phyloP scores from a whole-genome alignment of 2,113 vertebrate species.

The Clarias magur region DNA sequence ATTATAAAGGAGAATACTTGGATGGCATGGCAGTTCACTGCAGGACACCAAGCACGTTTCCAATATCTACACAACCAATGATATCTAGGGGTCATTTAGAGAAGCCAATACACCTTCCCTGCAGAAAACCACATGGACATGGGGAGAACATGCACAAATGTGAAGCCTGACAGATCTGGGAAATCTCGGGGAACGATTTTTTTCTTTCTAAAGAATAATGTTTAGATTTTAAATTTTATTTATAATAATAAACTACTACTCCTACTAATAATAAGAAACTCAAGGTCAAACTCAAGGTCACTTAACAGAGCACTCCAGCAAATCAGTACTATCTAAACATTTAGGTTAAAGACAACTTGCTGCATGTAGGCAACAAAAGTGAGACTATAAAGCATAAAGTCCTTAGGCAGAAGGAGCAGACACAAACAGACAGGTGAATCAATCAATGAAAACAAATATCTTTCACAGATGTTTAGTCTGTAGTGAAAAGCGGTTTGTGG shows the following conservation, averaged over 20 bases:
- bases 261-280: background rate
- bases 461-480: slow-evolving; percentile 55
- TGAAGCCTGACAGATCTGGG: slow-evolving; percentile 11
- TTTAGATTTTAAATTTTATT: background rate
- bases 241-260: background rate
- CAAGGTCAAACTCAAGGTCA: background rate
- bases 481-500: slow-evolving; percentile 58
- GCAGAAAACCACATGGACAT: background rate
- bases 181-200: background rate
- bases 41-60: background rate
- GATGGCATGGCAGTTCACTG: background rate
- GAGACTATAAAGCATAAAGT: background rate
- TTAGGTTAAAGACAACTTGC: slow-evolving; percentile 18
- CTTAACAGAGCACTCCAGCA: background rate
- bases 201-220: background rate
- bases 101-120: background rate
- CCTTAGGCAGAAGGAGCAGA: slow-evolving; percentile 12
- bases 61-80: background rate
- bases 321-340: background rate
- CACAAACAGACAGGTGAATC: slow-evolving; percentile 58
- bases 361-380: background rate
- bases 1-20: background rate
- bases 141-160: background rate
- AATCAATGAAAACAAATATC: slow-evolving; percentile 55
- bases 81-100: background rate